These are phyloP conservation scores for Oxyruncus cristatus DNA, from an alignment of 2,113 vertebrate species.

Conservation along the genomic window DNA sequence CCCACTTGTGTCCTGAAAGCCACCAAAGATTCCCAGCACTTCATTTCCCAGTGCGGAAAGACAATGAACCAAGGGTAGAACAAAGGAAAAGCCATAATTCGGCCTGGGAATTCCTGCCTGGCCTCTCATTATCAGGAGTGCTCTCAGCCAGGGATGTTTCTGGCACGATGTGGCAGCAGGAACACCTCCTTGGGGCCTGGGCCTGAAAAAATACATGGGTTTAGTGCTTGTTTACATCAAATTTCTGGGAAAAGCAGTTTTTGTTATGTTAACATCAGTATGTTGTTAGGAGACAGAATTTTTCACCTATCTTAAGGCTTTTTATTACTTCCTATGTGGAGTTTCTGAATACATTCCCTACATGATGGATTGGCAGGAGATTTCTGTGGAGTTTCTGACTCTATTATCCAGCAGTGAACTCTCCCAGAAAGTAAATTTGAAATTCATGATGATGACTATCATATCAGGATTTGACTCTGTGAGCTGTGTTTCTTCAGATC, in stretches of 20 bases:
- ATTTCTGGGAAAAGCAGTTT: background rate
- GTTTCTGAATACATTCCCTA: background rate
- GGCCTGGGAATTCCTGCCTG: fast-evolving
- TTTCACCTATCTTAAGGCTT: background rate
- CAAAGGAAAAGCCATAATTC: background rate
- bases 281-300: background rate
- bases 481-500: background rate
- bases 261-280: background rate
- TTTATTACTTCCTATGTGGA: background rate
- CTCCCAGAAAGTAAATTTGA: background rate
- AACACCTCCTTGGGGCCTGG: too few relatives aligned
- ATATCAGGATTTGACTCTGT: background rate
- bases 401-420: constrained; percentile 46
- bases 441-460: background rate
- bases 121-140: fast-evolving
- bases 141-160: background rate
- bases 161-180: background rate
- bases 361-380: background rate
- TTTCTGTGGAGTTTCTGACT: constrained; percentile 17
- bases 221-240: background rate
- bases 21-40: background rate
- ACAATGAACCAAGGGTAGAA: background rate
- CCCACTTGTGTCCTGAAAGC: background rate
- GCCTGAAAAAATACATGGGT: background rate
- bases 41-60: background rate